These are phyloP conservation scores for Drosophila maculinotata DNA, from an alignment of 2,888 invertebrate genomes.

Conservation along the genomic window DNA sequence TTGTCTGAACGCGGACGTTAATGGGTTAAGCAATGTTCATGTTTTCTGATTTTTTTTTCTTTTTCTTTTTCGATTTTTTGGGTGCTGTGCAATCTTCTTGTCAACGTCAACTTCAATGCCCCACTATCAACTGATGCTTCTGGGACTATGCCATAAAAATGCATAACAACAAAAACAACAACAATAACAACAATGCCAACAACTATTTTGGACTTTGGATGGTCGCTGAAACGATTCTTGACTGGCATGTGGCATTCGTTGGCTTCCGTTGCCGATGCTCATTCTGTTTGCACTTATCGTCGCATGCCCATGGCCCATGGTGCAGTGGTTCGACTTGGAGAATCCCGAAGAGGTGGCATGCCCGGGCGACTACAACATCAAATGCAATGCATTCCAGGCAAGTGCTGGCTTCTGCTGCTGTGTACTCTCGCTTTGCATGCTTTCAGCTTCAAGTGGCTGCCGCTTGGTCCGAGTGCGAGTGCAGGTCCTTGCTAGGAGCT, in stretches of 20 bases:
- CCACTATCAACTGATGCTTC: conserved; percentile 63
- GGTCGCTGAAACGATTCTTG: conserved; percentile 67
- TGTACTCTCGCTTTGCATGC: conserved; percentile 71
- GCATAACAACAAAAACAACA: conserved; percentile 52
- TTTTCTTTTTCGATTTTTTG: conserved; percentile 34
- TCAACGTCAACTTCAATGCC: conserved; percentile 64
- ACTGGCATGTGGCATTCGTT: conserved; percentile 77
- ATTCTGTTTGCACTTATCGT: conserved; percentile 79
- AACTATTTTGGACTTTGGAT: conserved; percentile 48
- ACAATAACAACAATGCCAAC: conserved; percentile 23
- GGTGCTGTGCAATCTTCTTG: conserved; percentile 53
- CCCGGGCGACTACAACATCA: conserved; percentile 90
- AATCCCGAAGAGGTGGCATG: conserved; percentile 90
- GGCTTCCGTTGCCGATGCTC: conserved; percentile 74
- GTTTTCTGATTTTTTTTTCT: conserved; percentile 35
- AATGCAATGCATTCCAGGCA: conserved; percentile 87
- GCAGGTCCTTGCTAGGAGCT: conserved; percentile 66
- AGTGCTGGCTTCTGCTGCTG: conserved; percentile 53
- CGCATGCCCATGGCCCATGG: conserved; percentile 54
- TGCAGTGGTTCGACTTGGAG: conserved; percentile 94
- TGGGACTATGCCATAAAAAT: conserved; percentile 59
- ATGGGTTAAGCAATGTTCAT: conserved; percentile 25
- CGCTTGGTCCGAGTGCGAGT: conserved; percentile 52
- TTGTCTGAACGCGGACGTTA: background rate
- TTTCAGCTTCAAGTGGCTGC: conserved; percentile 66